Evolutionary conservation across 2,113 vertebrate species (phyloP), one percentile per base, ranked within the genome.

Genomic region (Bambusicola thoracicus): DNA sequence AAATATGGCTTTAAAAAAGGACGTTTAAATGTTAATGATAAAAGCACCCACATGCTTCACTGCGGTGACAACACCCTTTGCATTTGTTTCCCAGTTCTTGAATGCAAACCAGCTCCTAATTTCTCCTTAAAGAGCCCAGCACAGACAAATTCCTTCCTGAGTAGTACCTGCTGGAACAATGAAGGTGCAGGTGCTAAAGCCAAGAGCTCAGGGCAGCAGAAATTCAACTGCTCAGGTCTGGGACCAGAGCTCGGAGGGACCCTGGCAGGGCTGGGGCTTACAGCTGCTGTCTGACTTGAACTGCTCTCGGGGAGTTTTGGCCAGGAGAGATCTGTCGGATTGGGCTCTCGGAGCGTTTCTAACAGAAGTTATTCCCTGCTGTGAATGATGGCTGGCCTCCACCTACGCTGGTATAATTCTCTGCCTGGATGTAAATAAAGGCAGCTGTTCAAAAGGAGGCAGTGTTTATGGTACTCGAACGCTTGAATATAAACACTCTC

Each of bases 1-100:
- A 96, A 96, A 94, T 90, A 95, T 82, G 93, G 91, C 58, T 94
- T 96, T 93, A 66, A 51, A 77, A 65, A 56, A 32, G 53, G 53
- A 56, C 32, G 53, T 73, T 85, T 87, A 81, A 88, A 32, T 82
- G 95, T 76, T 78, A 44, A 87, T 73, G 55, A 90, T 82, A 84
- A 95, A 87, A 69, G 73, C 74, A 87, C 85, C 73, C 55, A 59
- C 44, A 6, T 81, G 87, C 70, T 91, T 87, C 22, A 38, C 14
- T 68, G 68, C 75, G 51, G 59, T 58, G 81, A 73, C 76, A 95
- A 59, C 43, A 69, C 8, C 81, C 17, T 38, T n/a, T 24, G 41
- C 78, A 18, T 72, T 49, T 34, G 2, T 19, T 19, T 2, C 12
- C 2, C 6, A 3, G 49, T 84, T 88, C 58, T 75, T 88, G 75